Base-by-base conservation (phyloP, 2,113 vertebrate species). In the Hippocampus barbouri region DNA sequence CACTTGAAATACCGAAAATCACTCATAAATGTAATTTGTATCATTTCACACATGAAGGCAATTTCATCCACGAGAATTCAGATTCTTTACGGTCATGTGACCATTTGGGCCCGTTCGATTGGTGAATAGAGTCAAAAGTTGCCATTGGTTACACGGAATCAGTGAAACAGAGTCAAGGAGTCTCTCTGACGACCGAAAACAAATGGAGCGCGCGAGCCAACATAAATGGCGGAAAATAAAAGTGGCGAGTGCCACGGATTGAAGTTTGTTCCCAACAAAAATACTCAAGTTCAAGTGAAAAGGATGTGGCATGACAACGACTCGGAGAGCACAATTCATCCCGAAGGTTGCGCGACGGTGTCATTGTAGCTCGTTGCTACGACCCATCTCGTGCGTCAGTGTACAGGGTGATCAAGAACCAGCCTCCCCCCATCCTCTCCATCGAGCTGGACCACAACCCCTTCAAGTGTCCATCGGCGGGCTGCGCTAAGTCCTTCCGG, bases 401-500 rank as follows among this genome's bases (percentile, higher is more conserved):
- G 90, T 94, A 95, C 90, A 90, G 93, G 89, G 90, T 94, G 84
- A 95, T 94, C 80, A 98, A 95, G 93, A 96, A 93, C 85, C 92
- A 93, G 75, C 92, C 93, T 0, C 92, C 92, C 18, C 92, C 92
- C 11, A 93, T 93, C 51, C 88, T 95, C 83, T 83, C 94, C 87
- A 89, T 96, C 16, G 96, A 98, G 74, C 82, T 98, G 85, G 95
- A 99, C 90, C 94, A 97, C 90, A 94, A 94, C 83, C 95, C 94
- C 49, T 98, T 98, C 91, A 96, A 95, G 90, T 99, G 97, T 90
- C 95, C 94, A 14, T 89, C 95, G 40, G 87, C 89, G 12, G 94
- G 94, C 89, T 99, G 97, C 89, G 90, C 90, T 60, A 99, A 99
- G 89, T 95, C 93, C 30, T 99, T 98, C 90, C 94, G 97, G 89